A percentile compares a stretch with the other conserved stretches of the same genome.
Evolutionary conservation across 1,140 invertebrate genomes (phyloP).

Genomic region (Pogonomyrmex barbatus): DNA sequence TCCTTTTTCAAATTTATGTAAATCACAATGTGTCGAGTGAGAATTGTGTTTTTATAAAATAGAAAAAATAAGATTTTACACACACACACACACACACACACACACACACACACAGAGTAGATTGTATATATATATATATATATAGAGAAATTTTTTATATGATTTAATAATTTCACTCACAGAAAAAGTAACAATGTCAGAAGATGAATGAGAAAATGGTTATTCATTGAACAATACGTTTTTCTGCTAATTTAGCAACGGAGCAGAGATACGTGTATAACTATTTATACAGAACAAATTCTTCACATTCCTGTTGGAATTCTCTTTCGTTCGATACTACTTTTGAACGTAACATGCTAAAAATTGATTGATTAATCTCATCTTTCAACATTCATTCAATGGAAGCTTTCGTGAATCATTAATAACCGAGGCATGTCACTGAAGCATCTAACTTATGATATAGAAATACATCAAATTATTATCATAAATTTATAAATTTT

Average conservation of each 20-base stretch:
- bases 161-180: neutral
- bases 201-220: neutral
- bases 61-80: too few relatives aligned
- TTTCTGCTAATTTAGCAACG: neutral
- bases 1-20: neutral
- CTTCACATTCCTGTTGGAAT: neutral
- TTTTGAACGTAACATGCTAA: neutral
- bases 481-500: neutral
- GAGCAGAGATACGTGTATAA: neutral
- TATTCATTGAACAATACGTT: neutral
- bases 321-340: constrained; percentile 12
- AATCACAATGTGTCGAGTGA: neutral
- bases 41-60: neutral
- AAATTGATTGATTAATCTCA: constrained; percentile 20
- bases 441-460: neutral
- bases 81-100: too few relatives aligned
- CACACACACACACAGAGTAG: too few relatives aligned
- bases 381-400: neutral
- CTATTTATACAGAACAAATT: constrained; percentile 1
- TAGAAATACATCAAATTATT: neutral
- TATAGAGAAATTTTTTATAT: neutral
- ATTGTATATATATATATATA: too few relatives aligned
- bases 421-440: neutral
- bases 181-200: neutral
- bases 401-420: neutral